Percentiles rank a stretch among this genome's conserved stretches.
Conservation (phyloP, 2,113 vertebrate genomes). For the Pseudopodoces humilis region DNA sequence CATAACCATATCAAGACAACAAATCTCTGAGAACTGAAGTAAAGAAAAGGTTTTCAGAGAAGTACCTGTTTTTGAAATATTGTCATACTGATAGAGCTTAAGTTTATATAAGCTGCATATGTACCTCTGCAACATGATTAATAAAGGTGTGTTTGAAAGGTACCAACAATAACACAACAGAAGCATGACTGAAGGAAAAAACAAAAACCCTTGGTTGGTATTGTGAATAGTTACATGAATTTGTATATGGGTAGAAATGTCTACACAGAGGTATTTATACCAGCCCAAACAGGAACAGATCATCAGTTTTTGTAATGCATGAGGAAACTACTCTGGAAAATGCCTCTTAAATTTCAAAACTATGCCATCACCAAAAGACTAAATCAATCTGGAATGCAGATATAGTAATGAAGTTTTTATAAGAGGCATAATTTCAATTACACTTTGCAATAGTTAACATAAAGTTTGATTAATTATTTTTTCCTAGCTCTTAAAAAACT, state of each 20-base stretch:
- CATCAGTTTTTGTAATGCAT: neutral
- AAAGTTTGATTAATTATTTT: neutral
- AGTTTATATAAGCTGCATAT: neutral
- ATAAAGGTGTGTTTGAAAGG: neutral
- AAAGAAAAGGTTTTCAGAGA: neutral
- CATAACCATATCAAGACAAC: neutral
- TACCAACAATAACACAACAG: neutral
- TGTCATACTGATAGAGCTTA: neutral
- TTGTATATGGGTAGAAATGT: neutral
- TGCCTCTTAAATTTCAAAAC: neutral
- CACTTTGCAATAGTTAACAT: neutral
- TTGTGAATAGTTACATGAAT: neutral
- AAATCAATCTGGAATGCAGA: neutral
- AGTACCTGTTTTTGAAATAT: neutral
- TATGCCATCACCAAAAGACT: neutral
- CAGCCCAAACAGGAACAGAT: neutral
- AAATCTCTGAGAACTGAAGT: neutral
- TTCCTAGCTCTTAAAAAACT: neutral
- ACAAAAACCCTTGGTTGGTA: rapidly evolving
- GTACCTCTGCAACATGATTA: neutral
- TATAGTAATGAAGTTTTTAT: neutral
- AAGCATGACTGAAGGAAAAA: neutral
- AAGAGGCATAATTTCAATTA: neutral
- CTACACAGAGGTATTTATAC: neutral
- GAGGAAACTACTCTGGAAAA: neutral